phyloP scores from a whole-genome alignment of 1,140 invertebrate genomes.

The Philaenus spumarius region DNA sequence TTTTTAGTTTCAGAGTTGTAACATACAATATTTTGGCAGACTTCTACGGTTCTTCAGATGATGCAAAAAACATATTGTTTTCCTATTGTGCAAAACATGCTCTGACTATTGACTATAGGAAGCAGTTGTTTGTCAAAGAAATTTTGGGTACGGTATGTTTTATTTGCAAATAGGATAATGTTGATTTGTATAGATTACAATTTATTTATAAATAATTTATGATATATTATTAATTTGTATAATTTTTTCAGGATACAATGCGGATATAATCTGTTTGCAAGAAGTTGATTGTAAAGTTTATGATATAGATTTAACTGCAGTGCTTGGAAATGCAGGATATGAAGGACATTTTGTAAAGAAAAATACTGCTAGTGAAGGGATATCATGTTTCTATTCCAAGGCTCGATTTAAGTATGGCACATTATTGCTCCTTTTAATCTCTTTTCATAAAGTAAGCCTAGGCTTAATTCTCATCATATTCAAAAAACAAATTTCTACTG shows the following conservation, averaged over 20 bases:
- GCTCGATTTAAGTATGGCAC: conserved; percentile 48
- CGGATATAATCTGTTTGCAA: conserved; percentile 86
- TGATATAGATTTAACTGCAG: conserved; percentile 56
- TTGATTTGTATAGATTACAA: no score
- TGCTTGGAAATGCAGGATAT: conserved; percentile 49
- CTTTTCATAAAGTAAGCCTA: no score
- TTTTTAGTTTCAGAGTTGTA: conserved; percentile 68
- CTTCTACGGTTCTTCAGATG: conserved; percentile 76
- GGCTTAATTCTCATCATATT: no score
- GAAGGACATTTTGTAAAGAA: conserved; percentile 61
- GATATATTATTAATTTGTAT: not conserved
- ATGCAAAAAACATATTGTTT: conserved; percentile 62
- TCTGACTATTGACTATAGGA: conserved; percentile 77
- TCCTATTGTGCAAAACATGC: conserved; percentile 73
- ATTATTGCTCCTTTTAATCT: no score
- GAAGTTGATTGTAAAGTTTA: conserved; percentile 84
- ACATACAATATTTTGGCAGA: conserved; percentile 87
- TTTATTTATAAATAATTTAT: no score
- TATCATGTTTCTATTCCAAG: conserved; percentile 67
- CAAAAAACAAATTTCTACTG: no score
- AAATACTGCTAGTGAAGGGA: conserved; percentile 66
- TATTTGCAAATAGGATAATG: no score
- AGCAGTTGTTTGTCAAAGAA: conserved; percentile 76
- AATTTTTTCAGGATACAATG: conserved; percentile 76
- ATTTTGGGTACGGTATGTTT: conserved; percentile 60